Percentiles rank a stretch among this genome's conserved stretches.
Conservation (phyloP, 1,140 invertebrate species). For the Ruditapes philippinarum region DNA sequence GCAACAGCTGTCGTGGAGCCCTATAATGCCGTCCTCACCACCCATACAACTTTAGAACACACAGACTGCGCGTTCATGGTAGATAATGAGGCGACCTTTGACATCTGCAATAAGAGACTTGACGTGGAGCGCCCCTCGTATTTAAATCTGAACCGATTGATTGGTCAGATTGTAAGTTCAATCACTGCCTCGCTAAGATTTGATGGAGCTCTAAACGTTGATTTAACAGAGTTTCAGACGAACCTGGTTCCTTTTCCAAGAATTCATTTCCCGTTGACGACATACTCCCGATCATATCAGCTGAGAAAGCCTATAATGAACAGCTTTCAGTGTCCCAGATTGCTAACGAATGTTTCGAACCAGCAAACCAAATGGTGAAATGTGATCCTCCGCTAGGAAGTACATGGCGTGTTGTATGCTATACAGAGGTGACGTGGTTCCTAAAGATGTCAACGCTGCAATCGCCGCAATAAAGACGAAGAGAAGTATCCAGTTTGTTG, state of each 20-base stretch:
- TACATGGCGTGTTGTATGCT: no score
- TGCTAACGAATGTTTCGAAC: slow-evolving; percentile 94
- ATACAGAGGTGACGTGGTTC: slow-evolving; percentile 90
- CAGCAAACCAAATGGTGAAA: slow-evolving; percentile 96
- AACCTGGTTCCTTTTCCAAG: slow-evolving; percentile 87
- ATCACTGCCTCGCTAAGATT: no score
- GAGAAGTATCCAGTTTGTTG: slow-evolving; percentile 86
- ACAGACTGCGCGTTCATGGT: slow-evolving; percentile 87
- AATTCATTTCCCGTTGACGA: slow-evolving; percentile 81
- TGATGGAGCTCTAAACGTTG: slow-evolving; percentile 91
- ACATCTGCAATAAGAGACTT: no score
- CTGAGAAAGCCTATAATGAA: slow-evolving; percentile 88
- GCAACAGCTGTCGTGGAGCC: slow-evolving; percentile 87
- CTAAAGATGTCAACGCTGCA: slow-evolving; percentile 87
- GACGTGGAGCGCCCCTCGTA: slow-evolving; percentile 80
- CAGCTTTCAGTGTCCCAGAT: slow-evolving; percentile 88
- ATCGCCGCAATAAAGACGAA: slow-evolving; percentile 94
- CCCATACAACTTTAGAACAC: slow-evolving; percentile 75
- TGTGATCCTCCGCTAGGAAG: slow-evolving; percentile 93
- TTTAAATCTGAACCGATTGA: background rate
- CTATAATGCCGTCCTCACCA: slow-evolving; percentile 86
- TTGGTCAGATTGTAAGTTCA: slow-evolving; percentile 56
- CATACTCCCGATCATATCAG: slow-evolving; percentile 79
- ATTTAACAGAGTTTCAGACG: no score
- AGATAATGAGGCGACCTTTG: no score